Percentiles rank a stretch among this genome's conserved stretches.
Evolutionary conservation across 1,140 invertebrate genomes (phyloP).

Genomic region (Caenorhabditis inopinata): DNA sequence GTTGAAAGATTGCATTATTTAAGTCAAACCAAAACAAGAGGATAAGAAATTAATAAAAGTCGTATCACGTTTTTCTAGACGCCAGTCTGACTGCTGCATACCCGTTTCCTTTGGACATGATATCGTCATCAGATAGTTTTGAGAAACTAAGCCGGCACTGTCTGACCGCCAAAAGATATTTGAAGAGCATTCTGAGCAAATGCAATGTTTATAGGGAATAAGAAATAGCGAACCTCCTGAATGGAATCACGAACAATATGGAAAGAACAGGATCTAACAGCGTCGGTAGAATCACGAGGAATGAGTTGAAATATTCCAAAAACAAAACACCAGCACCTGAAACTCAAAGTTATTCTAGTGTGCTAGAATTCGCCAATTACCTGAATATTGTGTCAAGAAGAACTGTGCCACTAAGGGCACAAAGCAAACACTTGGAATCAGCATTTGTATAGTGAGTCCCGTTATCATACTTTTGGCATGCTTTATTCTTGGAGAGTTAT

Average conservation of each 20-base stretch:
- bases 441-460: not conserved
- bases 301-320: not conserved
- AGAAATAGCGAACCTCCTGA: not conserved
- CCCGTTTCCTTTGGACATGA: not conserved
- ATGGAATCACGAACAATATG: not conserved
- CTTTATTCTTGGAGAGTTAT: conserved; percentile 4
- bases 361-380: not conserved
- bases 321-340: not conserved
- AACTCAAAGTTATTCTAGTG: not conserved
- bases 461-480: conserved; percentile 24
- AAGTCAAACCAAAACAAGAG: too few relatives aligned
- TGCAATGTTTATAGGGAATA: too few relatives aligned
- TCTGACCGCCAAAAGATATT: conserved; percentile 75
- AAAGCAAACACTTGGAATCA: conserved; percentile 12
- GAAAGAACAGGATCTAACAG: not conserved
- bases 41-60: too few relatives aligned
- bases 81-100: not conserved
- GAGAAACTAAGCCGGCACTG: conserved; percentile 72
- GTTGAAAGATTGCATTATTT: too few relatives aligned
- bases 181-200: conserved; percentile 75
- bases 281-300: conserved; percentile 8
- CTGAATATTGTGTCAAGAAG: conserved; percentile 6
- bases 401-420: not conserved
- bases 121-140: not conserved
- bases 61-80: conserved; percentile 17